These are phyloP conservation scores for Galerucella nymphaeae DNA, from an alignment of 2,888 invertebrate genomes.

Conservation along the genomic window DNA sequence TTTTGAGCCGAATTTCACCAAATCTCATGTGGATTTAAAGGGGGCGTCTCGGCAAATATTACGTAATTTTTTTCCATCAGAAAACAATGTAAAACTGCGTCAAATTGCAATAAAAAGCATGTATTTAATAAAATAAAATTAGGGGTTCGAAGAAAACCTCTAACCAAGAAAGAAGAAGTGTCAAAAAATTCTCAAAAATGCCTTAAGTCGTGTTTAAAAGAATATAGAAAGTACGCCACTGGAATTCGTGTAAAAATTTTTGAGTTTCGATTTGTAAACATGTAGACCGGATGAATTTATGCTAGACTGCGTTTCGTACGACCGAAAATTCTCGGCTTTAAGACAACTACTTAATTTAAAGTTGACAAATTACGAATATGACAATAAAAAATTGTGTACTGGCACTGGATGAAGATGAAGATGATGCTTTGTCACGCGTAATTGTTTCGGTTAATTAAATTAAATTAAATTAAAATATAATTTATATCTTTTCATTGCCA, in stretches of 20 bases:
- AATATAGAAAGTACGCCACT: neutral
- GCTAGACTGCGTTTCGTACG: slow-evolving; percentile 12
- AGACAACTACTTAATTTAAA: slow-evolving; percentile 8
- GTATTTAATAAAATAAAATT: too few relatives aligned
- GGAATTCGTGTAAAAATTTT: neutral
- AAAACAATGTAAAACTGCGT: too few relatives aligned
- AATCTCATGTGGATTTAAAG: too few relatives aligned
- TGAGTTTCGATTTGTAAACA: slow-evolving; percentile 18
- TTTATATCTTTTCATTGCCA: neutral
- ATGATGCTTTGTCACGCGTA: slow-evolving; percentile 9
- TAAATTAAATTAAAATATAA: slow-evolving; percentile 7
- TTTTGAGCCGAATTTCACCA: too few relatives aligned
- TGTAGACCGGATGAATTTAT: slow-evolving; percentile 19
- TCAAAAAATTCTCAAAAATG: too few relatives aligned
- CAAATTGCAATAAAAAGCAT: too few relatives aligned
- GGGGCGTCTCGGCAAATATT: too few relatives aligned
- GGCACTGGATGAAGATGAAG: neutral
- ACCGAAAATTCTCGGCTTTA: slow-evolving; percentile 13
- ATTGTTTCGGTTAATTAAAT: slow-evolving; percentile 15
- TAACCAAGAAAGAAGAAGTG: too few relatives aligned
- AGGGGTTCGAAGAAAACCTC: too few relatives aligned
- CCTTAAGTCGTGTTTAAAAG: too few relatives aligned
- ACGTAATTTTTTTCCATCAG: too few relatives aligned
- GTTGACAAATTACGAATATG: slow-evolving; percentile 4
- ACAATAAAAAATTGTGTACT: slow-evolving; percentile 5